Conservation (phyloP, 2,113 vertebrate species). For the Crotophaga sulcirostris region DNA sequence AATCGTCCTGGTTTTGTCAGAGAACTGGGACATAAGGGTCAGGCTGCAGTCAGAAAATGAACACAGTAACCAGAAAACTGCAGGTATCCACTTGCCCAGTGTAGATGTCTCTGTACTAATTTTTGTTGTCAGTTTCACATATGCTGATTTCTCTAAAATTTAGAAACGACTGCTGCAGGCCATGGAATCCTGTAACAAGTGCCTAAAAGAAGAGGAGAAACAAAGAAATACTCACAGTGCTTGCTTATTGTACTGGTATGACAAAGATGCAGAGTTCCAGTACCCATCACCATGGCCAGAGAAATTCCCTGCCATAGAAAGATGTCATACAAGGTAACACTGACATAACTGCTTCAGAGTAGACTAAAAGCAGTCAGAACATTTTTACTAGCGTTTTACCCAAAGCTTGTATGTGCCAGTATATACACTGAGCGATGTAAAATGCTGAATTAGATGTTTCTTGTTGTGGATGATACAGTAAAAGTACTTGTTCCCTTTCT, state of each 20-base stretch:
- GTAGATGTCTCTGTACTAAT: background rate
- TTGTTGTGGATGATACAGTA: background rate
- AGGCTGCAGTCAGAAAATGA: background rate
- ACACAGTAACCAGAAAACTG: background rate
- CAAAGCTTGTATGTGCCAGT: background rate
- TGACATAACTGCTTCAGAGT: background rate
- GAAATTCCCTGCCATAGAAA: conserved; percentile 84
- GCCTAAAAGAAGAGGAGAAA: conserved; percentile 84
- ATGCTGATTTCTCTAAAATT: background rate
- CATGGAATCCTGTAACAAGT: conserved; percentile 85
- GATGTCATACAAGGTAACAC: conserved; percentile 84
- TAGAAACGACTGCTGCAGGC: conserved; percentile 90
- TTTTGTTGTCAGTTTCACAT: background rate
- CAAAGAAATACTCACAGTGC: conserved; percentile 89
- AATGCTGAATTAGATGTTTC: background rate
- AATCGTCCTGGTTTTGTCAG: background rate
- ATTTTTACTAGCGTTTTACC: background rate
- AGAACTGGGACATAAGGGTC: background rate
- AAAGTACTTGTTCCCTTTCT: background rate
- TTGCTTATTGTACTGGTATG: conserved; percentile 85
- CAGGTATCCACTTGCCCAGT: background rate
- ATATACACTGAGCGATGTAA: background rate
- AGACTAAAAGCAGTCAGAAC: background rate
- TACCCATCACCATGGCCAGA: conserved; percentile 85
- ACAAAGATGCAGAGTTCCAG: conserved; percentile 77